Evolutionary conservation across 2,113 vertebrate species (phyloP), one percentile per base, ranked within the genome.

Genomic region (Bubalus kerabau): DNA sequence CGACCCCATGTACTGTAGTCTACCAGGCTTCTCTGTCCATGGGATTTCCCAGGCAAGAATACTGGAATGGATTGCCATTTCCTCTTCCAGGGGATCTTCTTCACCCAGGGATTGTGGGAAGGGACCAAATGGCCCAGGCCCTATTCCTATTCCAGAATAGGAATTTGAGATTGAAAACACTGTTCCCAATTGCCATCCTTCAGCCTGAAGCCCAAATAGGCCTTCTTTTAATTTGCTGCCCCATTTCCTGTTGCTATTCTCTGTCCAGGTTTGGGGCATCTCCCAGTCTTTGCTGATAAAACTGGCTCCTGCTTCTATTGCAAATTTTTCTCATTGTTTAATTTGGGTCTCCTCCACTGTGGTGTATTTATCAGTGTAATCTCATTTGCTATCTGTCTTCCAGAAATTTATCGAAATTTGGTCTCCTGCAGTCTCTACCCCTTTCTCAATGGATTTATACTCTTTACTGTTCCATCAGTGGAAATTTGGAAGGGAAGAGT

Each of bases 81-180:
- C 40, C 23, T 43, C 71, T 76, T 76, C 71, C 71, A 43, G 36
- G 71, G 40, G 36, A 43, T 76, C 71, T 76, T 76, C 71, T 76
- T 24, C 71, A 76, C 71, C 71, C 40, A 76, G 36, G 71, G 21
- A 76, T 43, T 93, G 21, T 90, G 57, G 23, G 24, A 82, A 90
- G 62, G n/a, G 8, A 30, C 50, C 80, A 90, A 17, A 83, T 85
- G 36, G 32, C 60, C 46, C 54, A 86, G 46, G 74, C 48, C 48
- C 48, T 48, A 48, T 48, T 48, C 48, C 48, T 48, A 48, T 48
- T 98, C 59, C 48, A 97, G 92, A 88, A 92, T 94, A 95, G 91
- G 82, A 95, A 84, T 97, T 91, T 98, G 92, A 96, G 83, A 87
- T 95, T 96, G 90, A 95, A 97, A 97, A 95, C 78, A 96, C 76